phyloP scores from a whole-genome alignment of 2,888 invertebrate genomes.

The Rotaria magnacalcarata region DNA sequence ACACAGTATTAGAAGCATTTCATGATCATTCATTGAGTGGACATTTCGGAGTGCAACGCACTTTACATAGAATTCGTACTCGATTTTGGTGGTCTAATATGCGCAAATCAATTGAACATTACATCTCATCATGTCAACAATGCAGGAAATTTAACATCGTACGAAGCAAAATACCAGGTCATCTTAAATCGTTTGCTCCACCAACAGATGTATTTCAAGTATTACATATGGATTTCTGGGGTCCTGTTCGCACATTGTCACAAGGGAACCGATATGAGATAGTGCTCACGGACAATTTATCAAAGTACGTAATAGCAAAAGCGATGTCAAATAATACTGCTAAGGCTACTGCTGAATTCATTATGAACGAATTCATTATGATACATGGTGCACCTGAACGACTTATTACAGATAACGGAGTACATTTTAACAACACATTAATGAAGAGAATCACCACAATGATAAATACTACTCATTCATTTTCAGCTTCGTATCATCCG shows the following conservation, averaged over 20 bases:
- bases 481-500: neutral
- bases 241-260: neutral
- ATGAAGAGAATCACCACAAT: neutral
- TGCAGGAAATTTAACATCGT: constrained; percentile 7
- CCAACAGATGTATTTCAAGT: neutral
- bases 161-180: neutral
- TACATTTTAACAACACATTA: neutral
- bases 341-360: neutral
- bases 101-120: neutral
- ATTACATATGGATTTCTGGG: neutral
- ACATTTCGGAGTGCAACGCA: neutral
- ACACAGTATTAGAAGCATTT: neutral
- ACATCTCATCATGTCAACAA: neutral
- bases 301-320: neutral
- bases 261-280: neutral
- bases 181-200: constrained; percentile 1
- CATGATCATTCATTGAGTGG: constrained; percentile 19
- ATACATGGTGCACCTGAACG: too few relatives aligned
- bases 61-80: neutral
- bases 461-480: neutral
- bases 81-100: neutral
- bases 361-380: neutral
- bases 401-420: too few relatives aligned
- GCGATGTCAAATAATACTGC: neutral
- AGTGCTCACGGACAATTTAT: neutral